Percentiles rank a stretch among this genome's conserved stretches.
phyloP scores from a whole-genome alignment of 2,113 vertebrate species.

The Corydoras sp. region DNA sequence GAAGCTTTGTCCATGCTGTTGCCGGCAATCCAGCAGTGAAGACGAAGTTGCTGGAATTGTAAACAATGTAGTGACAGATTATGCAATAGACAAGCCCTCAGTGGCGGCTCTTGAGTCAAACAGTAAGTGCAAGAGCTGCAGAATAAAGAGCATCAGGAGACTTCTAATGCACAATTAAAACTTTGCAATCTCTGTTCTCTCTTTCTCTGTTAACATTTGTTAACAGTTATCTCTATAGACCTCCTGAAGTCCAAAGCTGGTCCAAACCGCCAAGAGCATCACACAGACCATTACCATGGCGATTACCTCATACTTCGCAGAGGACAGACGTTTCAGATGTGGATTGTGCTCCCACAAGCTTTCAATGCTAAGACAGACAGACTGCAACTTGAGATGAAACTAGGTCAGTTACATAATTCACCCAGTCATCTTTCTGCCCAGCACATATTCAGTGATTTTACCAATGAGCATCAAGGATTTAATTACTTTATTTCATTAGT shows the following conservation, averaged over 20 bases:
- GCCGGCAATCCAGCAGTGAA: background rate
- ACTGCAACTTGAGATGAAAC: slow-evolving; percentile 69
- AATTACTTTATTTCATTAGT: too few relatives aligned
- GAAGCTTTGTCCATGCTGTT: slow-evolving; percentile 4
- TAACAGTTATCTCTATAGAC: slow-evolving; percentile 66
- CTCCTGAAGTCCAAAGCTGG: slow-evolving; percentile 62
- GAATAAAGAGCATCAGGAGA: background rate
- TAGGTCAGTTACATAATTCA: slow-evolving; percentile 57
- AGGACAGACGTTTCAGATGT: slow-evolving; percentile 73
- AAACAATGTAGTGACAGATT: background rate
- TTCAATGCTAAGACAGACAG: slow-evolving; percentile 61
- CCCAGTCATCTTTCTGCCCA: too few relatives aligned
- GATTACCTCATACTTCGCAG: slow-evolving; percentile 71
- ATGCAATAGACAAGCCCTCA: background rate
- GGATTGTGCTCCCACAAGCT: slow-evolving; percentile 64
- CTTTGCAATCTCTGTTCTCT: slow-evolving; percentile 5
- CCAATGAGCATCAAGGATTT: too few relatives aligned
- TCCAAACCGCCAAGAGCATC: slow-evolving; percentile 66
- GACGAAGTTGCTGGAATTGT: background rate
- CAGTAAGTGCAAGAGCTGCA: background rate
- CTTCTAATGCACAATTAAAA: background rate
- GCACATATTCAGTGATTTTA: too few relatives aligned
- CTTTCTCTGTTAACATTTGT: slow-evolving; percentile 54
- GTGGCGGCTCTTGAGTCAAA: background rate
- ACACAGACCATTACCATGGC: slow-evolving; percentile 70